Evolutionary conservation across 2,888 invertebrate species (phyloP).

Genomic region (Stenotaenia linearis): DNA sequence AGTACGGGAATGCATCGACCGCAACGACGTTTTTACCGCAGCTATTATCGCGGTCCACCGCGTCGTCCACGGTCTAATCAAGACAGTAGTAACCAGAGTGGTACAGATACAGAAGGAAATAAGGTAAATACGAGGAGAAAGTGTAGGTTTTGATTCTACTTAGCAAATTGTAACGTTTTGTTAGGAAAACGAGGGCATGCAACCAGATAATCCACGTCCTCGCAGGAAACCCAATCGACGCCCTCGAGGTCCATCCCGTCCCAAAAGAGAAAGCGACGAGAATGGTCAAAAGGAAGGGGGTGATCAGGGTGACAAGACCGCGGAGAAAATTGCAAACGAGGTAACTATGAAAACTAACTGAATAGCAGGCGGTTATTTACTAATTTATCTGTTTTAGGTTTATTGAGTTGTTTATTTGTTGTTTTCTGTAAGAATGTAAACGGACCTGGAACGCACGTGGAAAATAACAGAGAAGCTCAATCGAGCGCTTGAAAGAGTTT

Average conservation of each 20-base stretch:
- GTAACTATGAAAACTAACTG: not conserved
- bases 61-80: slow-evolving; percentile 35
- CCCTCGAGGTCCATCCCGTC: slow-evolving; percentile 35
- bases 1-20: slow-evolving; percentile 27
- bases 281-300: slow-evolving; percentile 33
- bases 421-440: slow-evolving; percentile 18
- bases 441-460: slow-evolving; percentile 26
- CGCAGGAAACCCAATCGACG: slow-evolving; percentile 33
- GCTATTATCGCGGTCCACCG: slow-evolving; percentile 34
- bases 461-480: slow-evolving; percentile 24
- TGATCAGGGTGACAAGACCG: slow-evolving; percentile 32
- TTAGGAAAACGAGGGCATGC: slow-evolving; percentile 36
- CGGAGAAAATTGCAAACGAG: slow-evolving; percentile 29
- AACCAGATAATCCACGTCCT: slow-evolving; percentile 31
- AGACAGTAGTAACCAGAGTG: slow-evolving; percentile 35
- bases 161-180: not conserved
- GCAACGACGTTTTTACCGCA: slow-evolving; percentile 35
- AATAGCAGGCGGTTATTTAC: not conserved
- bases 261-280: slow-evolving; percentile 32
- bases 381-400: not conserved
- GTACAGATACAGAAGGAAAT: slow-evolving; percentile 37
- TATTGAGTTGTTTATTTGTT: slow-evolving; percentile 26
- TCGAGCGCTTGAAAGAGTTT: slow-evolving; percentile 26
- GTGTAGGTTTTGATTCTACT: not conserved
- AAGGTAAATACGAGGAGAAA: slow-evolving; percentile 27